Percentiles rank a stretch among this genome's conserved stretches.
phyloP scores from a whole-genome alignment of 1,140 invertebrate species.

The Liolophura sinensis region DNA sequence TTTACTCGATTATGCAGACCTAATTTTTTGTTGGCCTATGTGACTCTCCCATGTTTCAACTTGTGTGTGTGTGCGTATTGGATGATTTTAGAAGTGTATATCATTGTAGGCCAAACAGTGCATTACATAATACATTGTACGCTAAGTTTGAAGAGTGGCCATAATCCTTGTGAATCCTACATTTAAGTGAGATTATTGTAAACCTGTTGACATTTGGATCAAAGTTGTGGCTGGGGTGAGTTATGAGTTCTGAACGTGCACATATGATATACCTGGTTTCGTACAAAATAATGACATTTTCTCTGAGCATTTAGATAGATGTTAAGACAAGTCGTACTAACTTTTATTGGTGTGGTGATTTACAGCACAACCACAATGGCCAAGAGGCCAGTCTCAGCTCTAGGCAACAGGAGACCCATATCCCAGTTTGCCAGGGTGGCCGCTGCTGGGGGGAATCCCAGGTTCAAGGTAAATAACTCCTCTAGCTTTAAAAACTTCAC shows the following conservation, averaged over 20 bases:
- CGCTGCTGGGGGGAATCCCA: constrained; percentile 63
- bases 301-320: no score
- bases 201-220: neutral
- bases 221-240: neutral
- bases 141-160: no score
- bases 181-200: no score
- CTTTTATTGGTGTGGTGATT: constrained; percentile 4
- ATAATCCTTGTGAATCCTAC: no score
- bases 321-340: neutral
- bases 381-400: constrained; percentile 68
- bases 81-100: no score
- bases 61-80: no score
- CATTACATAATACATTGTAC: no score
- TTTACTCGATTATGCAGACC: no score
- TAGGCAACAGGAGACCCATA: constrained; percentile 69
- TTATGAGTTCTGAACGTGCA: neutral
- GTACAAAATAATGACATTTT: neutral
- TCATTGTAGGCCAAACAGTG: no score
- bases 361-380: constrained; percentile 52
- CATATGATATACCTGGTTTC: neutral
- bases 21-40: no score
- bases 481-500: neutral
- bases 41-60: no score
- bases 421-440: constrained; percentile 74
- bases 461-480: constrained; percentile 58